Evolutionary conservation across 2,113 vertebrate species (phyloP), one percentile per base, ranked within the genome.

Genomic region (mouse (Mus musculus)): DNA sequence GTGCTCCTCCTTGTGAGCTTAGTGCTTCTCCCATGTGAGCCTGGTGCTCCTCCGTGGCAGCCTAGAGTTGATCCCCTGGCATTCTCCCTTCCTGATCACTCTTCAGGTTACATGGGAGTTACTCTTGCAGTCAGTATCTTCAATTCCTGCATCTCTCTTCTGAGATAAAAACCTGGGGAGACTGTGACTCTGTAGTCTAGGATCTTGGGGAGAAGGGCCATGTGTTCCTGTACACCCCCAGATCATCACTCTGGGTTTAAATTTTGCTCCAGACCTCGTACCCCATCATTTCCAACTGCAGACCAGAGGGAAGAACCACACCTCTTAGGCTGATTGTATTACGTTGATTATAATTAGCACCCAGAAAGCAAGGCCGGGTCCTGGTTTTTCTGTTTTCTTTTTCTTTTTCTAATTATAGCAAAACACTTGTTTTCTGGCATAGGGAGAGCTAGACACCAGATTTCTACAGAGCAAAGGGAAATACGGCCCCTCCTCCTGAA

Each of bases 311-410:
- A 97, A 67, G 91, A 95, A 67, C 78, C 63, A 59, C 5, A 80
- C 80, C 56, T 86, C 77, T 87, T 42, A 85, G 94, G 81, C 88
- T 95, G 96, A 93, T 95, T 49, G 63, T 19, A 93, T 96, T 97
- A 95, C 85, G 91, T 1, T 96, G 94, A 69, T 69, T 33, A 69
- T 69, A 33, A 69, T 94, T 93, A 97, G 94, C 96, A 94, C 93
- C 71, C 69, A 93, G 96, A 90, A 95, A 97, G 82, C 92, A 94
- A 95, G 94, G 72, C 73, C 28, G 4, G 87, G 90, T 73, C 42
- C 88, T 96, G 76, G 54, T 30, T 54, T 80, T 95, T 89, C 76
- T 89, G 65, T 39, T 24, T 56, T 52, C 13, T 19, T 33, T 81
- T 36, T 39, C 13, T 94, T n/a, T 97, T 94, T 90, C 26, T 84